A percentile compares a stretch with the other conserved stretches of the same genome.
These are phyloP conservation scores for Enteromius anoplus DNA, from an alignment of 2,797 vertebrate species.

Conservation along the genomic window DNA sequence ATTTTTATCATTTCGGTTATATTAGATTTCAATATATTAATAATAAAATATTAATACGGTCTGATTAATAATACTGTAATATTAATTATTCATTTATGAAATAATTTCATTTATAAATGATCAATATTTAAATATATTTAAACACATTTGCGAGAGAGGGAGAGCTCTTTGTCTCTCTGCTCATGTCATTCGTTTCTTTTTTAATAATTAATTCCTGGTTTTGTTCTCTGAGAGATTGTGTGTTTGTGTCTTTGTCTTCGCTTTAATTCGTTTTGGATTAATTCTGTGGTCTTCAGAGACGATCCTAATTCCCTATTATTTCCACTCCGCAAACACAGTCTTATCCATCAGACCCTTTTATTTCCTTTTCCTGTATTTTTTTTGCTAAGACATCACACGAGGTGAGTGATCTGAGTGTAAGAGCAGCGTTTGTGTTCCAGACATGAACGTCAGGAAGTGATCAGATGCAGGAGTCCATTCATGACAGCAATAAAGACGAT, in stretches of 20 bases:
- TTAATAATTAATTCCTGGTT: slow-evolving; percentile 37
- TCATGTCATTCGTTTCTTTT: slow-evolving; percentile 6
- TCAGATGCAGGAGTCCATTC: no score
- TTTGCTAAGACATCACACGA: not conserved
- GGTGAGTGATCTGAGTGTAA: not conserved
- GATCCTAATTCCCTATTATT: slow-evolving; percentile 82
- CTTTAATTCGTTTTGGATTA: slow-evolving; percentile 80
- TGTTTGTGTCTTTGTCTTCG: slow-evolving; percentile 46
- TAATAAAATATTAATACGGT: no score
- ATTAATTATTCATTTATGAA: not conserved
- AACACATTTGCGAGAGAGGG: not conserved
- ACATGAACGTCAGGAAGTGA: not conserved
- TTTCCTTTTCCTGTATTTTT: not conserved
- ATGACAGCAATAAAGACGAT: no score
- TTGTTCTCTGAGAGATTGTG: slow-evolving; percentile 68
- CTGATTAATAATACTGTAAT: no score
- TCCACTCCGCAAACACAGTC: slow-evolving; percentile 71
- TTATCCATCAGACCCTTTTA: not conserved
- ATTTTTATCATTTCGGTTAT: no score
- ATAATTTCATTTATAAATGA: not conserved
- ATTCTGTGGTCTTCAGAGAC: slow-evolving; percentile 79
- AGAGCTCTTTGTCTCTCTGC: slow-evolving; percentile 11
- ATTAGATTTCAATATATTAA: not conserved
- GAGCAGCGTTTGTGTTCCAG: not conserved
- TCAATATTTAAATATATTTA: not conserved